Percentiles rank a stretch among this genome's conserved stretches.
These are phyloP conservation scores for Heteropelma amictum DNA, from an alignment of 2,888 invertebrate genomes.

Conservation along the genomic window DNA sequence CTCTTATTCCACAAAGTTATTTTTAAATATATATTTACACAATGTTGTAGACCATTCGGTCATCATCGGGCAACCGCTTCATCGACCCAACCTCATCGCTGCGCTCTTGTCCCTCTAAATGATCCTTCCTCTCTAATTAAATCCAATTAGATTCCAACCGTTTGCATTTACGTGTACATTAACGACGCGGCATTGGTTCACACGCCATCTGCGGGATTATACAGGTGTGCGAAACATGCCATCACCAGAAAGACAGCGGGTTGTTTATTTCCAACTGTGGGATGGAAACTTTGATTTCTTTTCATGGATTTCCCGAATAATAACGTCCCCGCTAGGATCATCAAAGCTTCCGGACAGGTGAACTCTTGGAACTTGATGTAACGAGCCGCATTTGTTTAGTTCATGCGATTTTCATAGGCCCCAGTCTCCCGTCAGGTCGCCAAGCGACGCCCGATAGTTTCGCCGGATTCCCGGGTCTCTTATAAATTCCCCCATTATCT, in stretches of 20 bases:
- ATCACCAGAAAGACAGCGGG: conserved; percentile 21
- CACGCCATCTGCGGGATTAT: neutral
- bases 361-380: too few species aligned
- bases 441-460: conserved; percentile 22
- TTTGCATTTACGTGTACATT: conserved; percentile 33
- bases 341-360: too few species aligned
- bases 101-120: neutral
- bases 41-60: too few species aligned
- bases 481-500: neutral
- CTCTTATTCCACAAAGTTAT: conserved; percentile 3
- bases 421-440: neutral
- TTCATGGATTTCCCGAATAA: too few species aligned
- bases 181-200: neutral
- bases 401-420: neutral
- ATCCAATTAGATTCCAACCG: conserved; percentile 42
- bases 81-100: neutral
- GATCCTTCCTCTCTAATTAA: conserved; percentile 39
- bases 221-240: conserved; percentile 33
- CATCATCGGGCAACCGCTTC: conserved; percentile 9
- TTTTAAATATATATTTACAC: too few species aligned
- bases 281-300: too few species aligned
- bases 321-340: too few species aligned
- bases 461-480: neutral
- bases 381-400: too few species aligned
- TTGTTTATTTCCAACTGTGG: neutral